Conservation (phyloP, 2,797 vertebrate genomes). For the Rhabdomys pumilio region DNA sequence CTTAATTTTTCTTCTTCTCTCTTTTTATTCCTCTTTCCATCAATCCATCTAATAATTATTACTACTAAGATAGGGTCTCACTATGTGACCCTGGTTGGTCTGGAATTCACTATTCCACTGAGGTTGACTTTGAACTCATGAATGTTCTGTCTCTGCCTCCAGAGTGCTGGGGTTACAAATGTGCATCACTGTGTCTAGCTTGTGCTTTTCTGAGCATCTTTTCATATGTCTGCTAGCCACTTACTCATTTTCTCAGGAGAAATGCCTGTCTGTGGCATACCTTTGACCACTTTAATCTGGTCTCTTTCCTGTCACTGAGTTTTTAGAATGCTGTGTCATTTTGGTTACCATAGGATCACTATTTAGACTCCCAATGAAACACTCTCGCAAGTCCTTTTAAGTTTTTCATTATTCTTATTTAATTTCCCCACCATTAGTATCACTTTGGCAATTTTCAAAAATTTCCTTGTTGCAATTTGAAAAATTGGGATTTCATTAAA, state of each 20-base stretch:
- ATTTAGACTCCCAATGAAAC: slow-evolving; percentile 36
- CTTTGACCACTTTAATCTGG: not conserved
- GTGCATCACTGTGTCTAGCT: not conserved
- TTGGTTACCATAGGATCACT: not conserved
- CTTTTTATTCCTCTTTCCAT: not conserved
- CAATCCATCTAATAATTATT: not conserved
- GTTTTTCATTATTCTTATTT: not conserved
- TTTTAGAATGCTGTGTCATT: not conserved
- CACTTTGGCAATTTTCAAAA: slow-evolving; percentile 28
- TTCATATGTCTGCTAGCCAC: not conserved
- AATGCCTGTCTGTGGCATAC: not conserved
- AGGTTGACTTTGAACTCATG: not conserved
- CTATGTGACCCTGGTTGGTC: not conserved
- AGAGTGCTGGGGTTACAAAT: not conserved
- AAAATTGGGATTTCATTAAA: slow-evolving; percentile 49
- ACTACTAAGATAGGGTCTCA: not conserved
- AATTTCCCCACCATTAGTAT: not conserved
- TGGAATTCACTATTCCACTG: not conserved
- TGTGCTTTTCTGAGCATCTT: not conserved
- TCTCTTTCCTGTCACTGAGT: not conserved
- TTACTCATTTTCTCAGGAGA: not conserved
- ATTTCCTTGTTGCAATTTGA: not conserved
- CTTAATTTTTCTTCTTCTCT: not conserved
- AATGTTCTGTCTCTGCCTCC: not conserved
- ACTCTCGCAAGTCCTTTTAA: not conserved